These are phyloP conservation scores for Microtus montanus DNA, from an alignment of 2,113 vertebrate species.

Conservation along the genomic window DNA sequence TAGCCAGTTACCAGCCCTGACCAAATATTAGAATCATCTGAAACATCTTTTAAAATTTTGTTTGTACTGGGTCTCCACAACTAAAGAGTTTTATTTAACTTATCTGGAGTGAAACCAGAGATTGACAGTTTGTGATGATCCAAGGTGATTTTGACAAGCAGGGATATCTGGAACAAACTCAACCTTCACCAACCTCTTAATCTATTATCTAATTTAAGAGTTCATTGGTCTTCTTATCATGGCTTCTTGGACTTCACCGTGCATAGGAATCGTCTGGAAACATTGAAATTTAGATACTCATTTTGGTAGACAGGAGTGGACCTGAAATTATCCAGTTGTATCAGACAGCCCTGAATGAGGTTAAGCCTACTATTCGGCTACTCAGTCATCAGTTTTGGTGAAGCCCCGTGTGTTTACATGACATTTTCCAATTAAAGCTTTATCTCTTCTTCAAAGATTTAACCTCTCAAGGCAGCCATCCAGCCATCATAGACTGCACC, in stretches of 20 bases:
- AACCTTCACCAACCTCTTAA: not conserved
- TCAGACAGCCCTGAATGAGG: fast-evolving
- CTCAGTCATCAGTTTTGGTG: not conserved
- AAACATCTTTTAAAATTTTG: not conserved
- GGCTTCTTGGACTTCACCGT: not conserved
- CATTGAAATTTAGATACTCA: not conserved
- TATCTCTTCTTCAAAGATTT: not conserved
- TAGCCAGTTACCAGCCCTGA: not conserved
- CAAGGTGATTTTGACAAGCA: not conserved
- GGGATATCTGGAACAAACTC: not conserved
- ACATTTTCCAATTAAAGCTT: not conserved
- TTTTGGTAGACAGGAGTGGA: not conserved
- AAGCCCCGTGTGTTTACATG: not conserved
- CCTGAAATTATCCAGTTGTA: not conserved
- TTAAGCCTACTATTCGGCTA: not conserved
- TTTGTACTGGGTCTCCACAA: not conserved
- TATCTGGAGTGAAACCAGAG: not conserved
- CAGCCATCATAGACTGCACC: not conserved
- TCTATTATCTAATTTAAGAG: not conserved
- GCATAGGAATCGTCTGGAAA: not conserved
- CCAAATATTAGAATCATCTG: not conserved
- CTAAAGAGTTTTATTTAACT: not conserved
- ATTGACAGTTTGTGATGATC: not conserved
- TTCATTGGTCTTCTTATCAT: not conserved
- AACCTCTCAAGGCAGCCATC: not conserved